Evolutionary conservation across 2,888 invertebrate genomes (phyloP).

Genomic region (Tipula confusa): DNA sequence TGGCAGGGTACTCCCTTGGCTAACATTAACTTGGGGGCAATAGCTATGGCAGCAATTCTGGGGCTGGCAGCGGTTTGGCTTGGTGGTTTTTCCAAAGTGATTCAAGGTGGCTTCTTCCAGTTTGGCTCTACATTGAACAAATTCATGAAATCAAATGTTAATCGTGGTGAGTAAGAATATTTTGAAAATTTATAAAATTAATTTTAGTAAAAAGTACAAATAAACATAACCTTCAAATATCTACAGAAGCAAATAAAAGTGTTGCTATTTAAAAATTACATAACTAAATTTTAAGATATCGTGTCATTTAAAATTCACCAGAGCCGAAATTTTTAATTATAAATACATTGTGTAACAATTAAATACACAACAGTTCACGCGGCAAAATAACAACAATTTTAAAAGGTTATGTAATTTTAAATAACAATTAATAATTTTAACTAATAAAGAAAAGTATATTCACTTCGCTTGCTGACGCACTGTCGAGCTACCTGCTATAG

Average conservation of each 20-base stretch:
- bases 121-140: slow-evolving; percentile 38
- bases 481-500: background rate
- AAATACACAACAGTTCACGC: background rate
- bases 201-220: background rate
- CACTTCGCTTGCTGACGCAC: background rate
- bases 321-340: background rate
- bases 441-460: background rate
- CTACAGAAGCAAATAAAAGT: background rate
- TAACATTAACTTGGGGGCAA: slow-evolving; percentile 56
- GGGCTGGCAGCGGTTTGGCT: slow-evolving; percentile 53
- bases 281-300: background rate
- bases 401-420: background rate
- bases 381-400: background rate
- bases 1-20: slow-evolving; percentile 46
- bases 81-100: slow-evolving; percentile 28
- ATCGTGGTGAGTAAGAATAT: background rate
- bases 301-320: background rate
- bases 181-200: background rate
- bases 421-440: background rate
- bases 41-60: slow-evolving; percentile 54
- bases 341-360: background rate
- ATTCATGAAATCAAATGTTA: background rate
- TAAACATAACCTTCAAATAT: background rate
- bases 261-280: background rate
- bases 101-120: slow-evolving; percentile 35